Base-by-base conservation (phyloP, 2,888 invertebrate species). In the Nasonia oneida region DNA sequence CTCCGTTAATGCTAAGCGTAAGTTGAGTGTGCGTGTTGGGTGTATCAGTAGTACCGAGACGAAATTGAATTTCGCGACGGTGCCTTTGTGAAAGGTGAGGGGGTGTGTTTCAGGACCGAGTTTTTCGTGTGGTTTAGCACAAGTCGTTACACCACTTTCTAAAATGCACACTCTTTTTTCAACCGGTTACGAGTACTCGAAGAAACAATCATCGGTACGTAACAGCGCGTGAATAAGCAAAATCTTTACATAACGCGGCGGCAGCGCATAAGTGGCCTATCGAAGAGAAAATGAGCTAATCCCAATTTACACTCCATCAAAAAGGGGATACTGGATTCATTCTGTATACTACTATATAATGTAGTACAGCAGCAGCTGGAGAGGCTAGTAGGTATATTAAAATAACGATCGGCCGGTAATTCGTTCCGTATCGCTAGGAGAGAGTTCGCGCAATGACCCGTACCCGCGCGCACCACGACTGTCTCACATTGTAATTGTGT, bases 251-350 rank as follows among this genome's bases (percentile, higher is more conserved):
- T 81, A 81, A 73, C 70, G 70, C 47, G 12, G 37, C 4, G 4
- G 37, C 47, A 47, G 5, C 39, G 14, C n/a, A 15, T 39, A 76
- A 42, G 15, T 23, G 37, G n/a, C 8, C 14, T 42, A 14, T 18
- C 5, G 37, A 53, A 67, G 37, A 82, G 37, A 82, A 61, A 76
- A 61, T 18, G 37, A 33, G 29, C 42, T 61, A 64, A 83, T 61
- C 64, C 67, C 33, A 53, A 84, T 84, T 84, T 70, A 67, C n/a
- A 67, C 23, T 37, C 42, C 47, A 71, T 61, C 78, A 76, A 50
- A 15, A 15, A 14, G 53, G 47, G 10, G 8, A 47, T 29, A 6
- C 12, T 6, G 71, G 73, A 47, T 64, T 23, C 37, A 39, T 77
- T 23, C 15, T 0, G 10, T 37, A n/a, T 39, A 12, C 3, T 29